These are phyloP conservation scores for Propithecus deckenii DNA, from an alignment of 2,797 vertebrate genomes.

Conservation along the genomic window DNA sequence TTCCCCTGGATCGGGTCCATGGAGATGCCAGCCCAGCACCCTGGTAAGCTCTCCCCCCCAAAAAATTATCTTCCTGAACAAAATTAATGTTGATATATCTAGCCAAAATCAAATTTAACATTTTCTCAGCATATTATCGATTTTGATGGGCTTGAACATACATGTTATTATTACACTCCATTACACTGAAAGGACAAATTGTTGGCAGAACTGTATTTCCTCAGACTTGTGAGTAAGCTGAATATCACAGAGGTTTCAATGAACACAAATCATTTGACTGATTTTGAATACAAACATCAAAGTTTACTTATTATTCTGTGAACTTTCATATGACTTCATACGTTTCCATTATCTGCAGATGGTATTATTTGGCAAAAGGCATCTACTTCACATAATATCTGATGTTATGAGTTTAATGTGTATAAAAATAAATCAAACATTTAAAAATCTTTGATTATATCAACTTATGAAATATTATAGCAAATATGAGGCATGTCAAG, in stretches of 20 bases:
- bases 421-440: not conserved
- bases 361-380: conserved; percentile 41
- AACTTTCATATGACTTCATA: conserved; percentile 51
- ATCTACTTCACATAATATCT: conserved; percentile 26
- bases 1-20: too few relatives aligned
- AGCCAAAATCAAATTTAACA: not conserved
- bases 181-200: conserved; percentile 50
- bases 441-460: conserved; percentile 15
- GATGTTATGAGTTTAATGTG: not conserved
- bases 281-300: conserved; percentile 68
- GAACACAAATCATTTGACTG: conserved; percentile 48
- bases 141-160: not conserved
- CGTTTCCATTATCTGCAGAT: conserved; percentile 36
- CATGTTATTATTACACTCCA: conserved; percentile 7
- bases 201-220: conserved; percentile 41
- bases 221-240: conserved; percentile 62
- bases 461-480: not conserved
- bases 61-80: not conserved
- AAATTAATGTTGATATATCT: conserved; percentile 55
- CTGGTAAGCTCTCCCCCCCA: not conserved
- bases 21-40: not conserved
- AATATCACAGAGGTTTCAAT: conserved; percentile 73
- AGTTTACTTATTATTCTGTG: conserved; percentile 52
- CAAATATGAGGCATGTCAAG: not conserved
- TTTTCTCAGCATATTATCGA: not conserved